Conservation (phyloP, 2,113 vertebrate species). For the Plestiodon gilberti region DNA sequence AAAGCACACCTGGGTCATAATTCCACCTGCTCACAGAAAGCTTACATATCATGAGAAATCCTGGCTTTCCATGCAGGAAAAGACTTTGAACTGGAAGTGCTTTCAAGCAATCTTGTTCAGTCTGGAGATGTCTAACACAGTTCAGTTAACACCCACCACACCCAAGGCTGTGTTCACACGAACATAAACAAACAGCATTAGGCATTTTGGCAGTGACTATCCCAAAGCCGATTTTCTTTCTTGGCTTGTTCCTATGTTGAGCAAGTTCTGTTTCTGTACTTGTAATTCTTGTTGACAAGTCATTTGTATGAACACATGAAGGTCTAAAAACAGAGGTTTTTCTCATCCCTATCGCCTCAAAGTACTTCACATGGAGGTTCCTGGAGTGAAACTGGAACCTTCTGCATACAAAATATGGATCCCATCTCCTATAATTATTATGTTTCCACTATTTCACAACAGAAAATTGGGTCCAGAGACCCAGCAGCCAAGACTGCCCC, state of each 20-base stretch:
- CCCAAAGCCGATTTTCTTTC: background rate
- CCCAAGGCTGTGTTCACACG: slow-evolving; percentile 28
- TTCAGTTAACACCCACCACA: slow-evolving; percentile 5
- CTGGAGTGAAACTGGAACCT: background rate
- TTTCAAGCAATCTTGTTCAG: background rate
- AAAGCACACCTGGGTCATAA: background rate
- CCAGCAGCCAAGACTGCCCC: background rate
- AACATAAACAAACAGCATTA: background rate
- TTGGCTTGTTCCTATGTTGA: background rate
- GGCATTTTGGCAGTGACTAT: background rate
- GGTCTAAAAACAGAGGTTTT: background rate
- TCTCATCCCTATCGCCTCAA: background rate
- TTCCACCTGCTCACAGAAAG: background rate
- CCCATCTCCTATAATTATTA: background rate
- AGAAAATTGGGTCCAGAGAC: background rate
- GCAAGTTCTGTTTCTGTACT: background rate
- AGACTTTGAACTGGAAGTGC: background rate
- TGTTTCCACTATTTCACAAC: background rate
- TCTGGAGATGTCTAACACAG: background rate
- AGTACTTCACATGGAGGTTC: background rate
- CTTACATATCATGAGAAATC: background rate
- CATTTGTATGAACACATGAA: background rate
- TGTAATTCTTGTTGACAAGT: background rate
- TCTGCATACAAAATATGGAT: background rate
- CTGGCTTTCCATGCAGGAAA: background rate